These are phyloP conservation scores for Ceratina australensis DNA, from an alignment of 1,140 invertebrate species.

Conservation along the genomic window DNA sequence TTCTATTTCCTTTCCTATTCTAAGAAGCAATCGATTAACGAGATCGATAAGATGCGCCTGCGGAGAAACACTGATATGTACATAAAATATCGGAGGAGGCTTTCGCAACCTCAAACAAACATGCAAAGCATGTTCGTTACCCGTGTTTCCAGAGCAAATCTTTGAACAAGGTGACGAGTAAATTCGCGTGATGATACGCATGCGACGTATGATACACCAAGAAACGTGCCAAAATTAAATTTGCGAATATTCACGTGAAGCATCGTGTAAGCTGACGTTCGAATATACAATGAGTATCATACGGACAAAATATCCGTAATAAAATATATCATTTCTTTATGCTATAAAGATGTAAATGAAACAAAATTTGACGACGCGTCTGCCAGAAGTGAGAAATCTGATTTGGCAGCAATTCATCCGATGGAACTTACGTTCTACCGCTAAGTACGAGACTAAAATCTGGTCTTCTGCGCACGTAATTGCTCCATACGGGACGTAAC, in stretches of 20 bases:
- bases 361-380: neutral
- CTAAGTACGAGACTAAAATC: constrained; percentile 77
- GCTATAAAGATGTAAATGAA: no score
- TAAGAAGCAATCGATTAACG: neutral
- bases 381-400: neutral
- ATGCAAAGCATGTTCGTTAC: constrained; percentile 25
- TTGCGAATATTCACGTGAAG: neutral
- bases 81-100: neutral
- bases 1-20: neutral
- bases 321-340: no score
- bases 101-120: constrained; percentile 5
- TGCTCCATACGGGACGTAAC: constrained; percentile 70
- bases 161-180: neutral
- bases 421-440: constrained; percentile 75
- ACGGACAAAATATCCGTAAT: neutral
- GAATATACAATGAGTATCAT: neutral
- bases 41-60: constrained; percentile 7
- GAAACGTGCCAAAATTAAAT: constrained; percentile 28
- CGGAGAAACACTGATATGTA: neutral
- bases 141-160: constrained; percentile 20
- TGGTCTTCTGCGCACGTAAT: constrained; percentile 72
- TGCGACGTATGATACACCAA: neutral
- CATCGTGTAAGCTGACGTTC: neutral
- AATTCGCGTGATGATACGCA: constrained; percentile 3
- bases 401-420: constrained; percentile 24